Conservation (phyloP, 2,113 vertebrate genomes). For the Pampusana beccarii region DNA sequence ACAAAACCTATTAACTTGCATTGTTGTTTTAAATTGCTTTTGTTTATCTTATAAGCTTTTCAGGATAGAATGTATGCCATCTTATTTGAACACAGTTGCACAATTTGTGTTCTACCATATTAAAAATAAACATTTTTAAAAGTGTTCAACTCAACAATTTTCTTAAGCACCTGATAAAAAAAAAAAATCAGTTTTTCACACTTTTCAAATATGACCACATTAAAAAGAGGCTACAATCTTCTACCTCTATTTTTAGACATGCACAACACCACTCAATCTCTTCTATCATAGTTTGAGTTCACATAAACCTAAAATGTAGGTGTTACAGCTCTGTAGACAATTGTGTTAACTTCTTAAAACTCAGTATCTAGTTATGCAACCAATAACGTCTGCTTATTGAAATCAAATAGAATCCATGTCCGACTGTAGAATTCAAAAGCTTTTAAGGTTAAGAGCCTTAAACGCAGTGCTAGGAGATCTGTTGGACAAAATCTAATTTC, state of each 20-base stretch:
- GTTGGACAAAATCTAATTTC: background rate
- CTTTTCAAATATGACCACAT: background rate
- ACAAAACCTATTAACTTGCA: background rate
- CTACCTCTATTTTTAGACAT: background rate
- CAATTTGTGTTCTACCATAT: background rate
- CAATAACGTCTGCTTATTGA: background rate
- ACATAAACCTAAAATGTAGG: background rate
- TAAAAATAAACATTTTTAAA: background rate
- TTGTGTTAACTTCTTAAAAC: background rate
- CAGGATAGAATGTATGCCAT: background rate
- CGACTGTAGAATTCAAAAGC: background rate
- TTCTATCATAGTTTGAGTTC: background rate
- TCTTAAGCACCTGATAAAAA: background rate
- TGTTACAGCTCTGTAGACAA: background rate
- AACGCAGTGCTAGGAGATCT: background rate
- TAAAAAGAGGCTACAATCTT: background rate
- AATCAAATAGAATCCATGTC: background rate
- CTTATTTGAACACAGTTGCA: background rate
- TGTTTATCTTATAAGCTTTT: background rate
- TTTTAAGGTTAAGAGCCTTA: background rate
- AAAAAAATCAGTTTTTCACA: background rate
- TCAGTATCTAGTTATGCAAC: background rate
- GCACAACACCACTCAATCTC: background rate
- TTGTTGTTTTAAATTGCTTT: background rate
- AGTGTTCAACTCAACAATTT: background rate